Evolutionary conservation across 1,140 invertebrate species (phyloP), one percentile per base, ranked within the genome.

Genomic region (Tetramorium simillimum): DNA sequence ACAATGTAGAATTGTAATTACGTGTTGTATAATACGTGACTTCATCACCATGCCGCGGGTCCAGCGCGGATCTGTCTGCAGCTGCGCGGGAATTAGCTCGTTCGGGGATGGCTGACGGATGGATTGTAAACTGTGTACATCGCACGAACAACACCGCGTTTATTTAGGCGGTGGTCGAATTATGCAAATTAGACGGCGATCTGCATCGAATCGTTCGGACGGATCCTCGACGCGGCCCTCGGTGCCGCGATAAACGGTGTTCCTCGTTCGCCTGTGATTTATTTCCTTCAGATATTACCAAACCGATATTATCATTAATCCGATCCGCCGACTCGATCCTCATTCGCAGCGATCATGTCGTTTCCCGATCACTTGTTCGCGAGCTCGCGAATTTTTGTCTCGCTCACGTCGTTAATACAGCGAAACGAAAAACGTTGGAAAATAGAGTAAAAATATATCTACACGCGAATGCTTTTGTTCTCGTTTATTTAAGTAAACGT

Each of bases 81-180:
- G 14, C 33, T 69, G 46, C 62, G 21, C 53, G 16, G 37, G 37
- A 70, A 70, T 81, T 81, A 43, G 37, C 65, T 56, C 16, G 33
- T 81, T 81, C 21, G 60, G 24, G 16, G n/a, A 40, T 24, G 28
- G n/a, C 49, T 28, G 49, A 58, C 65, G 16, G 63, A 43, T 58
- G 21, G 21, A 81, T 58, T 81, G 78, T 70, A 81, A 81, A 81
- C 62, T 56, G 62, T 81, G 46, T 46, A 43, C 16, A 9, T 51
- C 46, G 49, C 49, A 14, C 21, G 58, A 78, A 24, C 58, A 63
- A 46, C 58, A 60, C 5, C 24, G 43, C 78, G 63, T 81, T 81
- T 81, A 70, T 81, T 81, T 81, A 70, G 24, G 14, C 78, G 21
- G 21, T 28, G 65, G 62, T 43, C 63, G 51, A 70, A 81, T 81